Base-by-base conservation (phyloP, 2,888 invertebrate species). In the Leptopterna dolabrata region DNA sequence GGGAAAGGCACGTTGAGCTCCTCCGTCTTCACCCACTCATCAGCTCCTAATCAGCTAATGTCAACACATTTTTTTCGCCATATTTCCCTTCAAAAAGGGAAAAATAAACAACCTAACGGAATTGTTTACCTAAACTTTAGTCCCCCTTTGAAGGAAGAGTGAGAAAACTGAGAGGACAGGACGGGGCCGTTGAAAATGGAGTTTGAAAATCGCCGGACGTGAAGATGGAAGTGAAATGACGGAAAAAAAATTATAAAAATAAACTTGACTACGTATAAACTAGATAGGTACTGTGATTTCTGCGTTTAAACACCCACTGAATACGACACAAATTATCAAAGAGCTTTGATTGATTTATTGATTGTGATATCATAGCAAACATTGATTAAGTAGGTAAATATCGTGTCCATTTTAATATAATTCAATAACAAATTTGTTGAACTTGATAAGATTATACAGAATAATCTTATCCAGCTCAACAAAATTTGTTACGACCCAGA, bases 41-140 rank as follows among this genome's bases (percentile, higher is more conserved):
- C 85, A 85, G 81, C 87, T 87, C 87, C 87, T 87, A 87, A 87
- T 84, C 87, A 84, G 87, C 87, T 87, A 87, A 87, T 83, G 63
- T 87, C 87, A 87, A 87, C 87, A 87, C 47, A 83, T 85, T 30
- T 87, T n/a, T 84, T 87, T 82, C 29, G 76, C 43, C 82, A 70
- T 36, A n/a, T 76, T 45, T 71, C 78, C 82, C 81, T 43, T 24
- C 24, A 71, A 24, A 73, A 78, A 78, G 76, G 82, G 78, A 73
- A 51, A 83, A 47, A 51, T 41, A 70, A 86, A 86, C 41, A 45
- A 45, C 51, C 45, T 51, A 51, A 47, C 51, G 78, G 43, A 78
- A 27, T 47, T 45, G 24, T 43, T 45, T 45, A n/a, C 14, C 13
- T 24, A n/a, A 78, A 45, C 19, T 78, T n/a, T 76, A 76, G 30